Percentiles rank a stretch among this genome's conserved stretches.
Evolutionary conservation across 1,140 invertebrate genomes (phyloP).

Genomic region (Pseudomyrmex gracilis): DNA sequence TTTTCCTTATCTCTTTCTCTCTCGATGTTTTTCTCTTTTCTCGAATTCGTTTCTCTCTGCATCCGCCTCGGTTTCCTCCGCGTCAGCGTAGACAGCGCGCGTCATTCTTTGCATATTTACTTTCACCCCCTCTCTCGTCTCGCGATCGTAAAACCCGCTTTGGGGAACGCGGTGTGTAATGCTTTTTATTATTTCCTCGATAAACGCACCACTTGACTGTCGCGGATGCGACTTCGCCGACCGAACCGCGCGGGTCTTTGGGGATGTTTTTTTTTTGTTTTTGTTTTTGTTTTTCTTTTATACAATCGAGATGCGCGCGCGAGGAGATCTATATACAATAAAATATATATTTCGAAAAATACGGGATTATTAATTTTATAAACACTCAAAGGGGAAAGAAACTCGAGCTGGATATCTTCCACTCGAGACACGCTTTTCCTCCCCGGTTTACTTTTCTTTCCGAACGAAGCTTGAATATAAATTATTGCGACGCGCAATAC

Average conservation of each 20-base stretch:
- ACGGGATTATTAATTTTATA: conserved; percentile 59
- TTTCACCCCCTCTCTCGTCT: not conserved
- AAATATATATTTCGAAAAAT: not conserved
- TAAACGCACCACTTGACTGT: conserved; percentile 55
- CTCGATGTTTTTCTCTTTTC: not conserved
- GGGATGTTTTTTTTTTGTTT: not conserved
- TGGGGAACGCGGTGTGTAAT: conserved; percentile 34
- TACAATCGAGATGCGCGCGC: conserved; percentile 36
- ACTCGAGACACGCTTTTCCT: conserved; percentile 3
- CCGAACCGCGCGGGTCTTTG: conserved; percentile 1
- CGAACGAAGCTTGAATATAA: conserved; percentile 36
- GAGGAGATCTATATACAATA: conserved; percentile 21
- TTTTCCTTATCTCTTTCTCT: not conserved
- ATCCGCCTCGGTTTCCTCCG: conserved; percentile 30
- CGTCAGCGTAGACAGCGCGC: conserved; percentile 11
- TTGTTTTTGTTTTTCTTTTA: conserved; percentile 24
- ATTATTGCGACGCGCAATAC: conserved; percentile 43
- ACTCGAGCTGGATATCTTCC: conserved; percentile 28
- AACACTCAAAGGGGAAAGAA: conserved; percentile 53
- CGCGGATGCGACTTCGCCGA: conserved; percentile 50
- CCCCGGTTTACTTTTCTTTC: conserved; percentile 28
- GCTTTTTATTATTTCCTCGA: conserved; percentile 55
- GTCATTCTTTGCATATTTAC: conserved; percentile 3
- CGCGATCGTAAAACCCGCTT: conserved; percentile 37
- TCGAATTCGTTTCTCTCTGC: conserved; percentile 34